Percentiles rank a stretch among this genome's conserved stretches.
Conservation (phyloP, 2,797 vertebrate species). For the Sebastes minor region DNA sequence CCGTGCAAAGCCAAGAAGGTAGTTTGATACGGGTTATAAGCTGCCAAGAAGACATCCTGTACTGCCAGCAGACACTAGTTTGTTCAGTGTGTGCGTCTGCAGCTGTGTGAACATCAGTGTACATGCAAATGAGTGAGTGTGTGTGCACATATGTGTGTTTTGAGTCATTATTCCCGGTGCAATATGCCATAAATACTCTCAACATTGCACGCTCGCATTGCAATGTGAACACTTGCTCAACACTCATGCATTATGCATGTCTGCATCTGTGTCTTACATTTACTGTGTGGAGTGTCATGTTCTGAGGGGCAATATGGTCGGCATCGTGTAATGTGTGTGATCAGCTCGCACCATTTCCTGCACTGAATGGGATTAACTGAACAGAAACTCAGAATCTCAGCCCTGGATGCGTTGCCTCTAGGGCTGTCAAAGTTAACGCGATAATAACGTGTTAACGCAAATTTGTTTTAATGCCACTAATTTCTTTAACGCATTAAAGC, state of each 20-base stretch:
- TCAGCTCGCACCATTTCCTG: constrained; percentile 35
- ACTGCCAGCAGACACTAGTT: not conserved
- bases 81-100: constrained; percentile 3
- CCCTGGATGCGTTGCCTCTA: not conserved
- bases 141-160: constrained; percentile 33
- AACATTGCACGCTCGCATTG: constrained; percentile 55
- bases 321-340: constrained; percentile 40
- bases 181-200: constrained; percentile 72
- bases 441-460: no score
- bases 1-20: constrained; percentile 15
- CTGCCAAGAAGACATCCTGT: constrained; percentile 36
- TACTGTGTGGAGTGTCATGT: constrained; percentile 48
- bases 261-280: constrained; percentile 68
- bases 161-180: constrained; percentile 48
- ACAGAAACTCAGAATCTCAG: not conserved
- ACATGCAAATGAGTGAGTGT: constrained; percentile 17
- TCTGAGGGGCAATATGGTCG: constrained; percentile 46
- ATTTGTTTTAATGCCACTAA: no score
- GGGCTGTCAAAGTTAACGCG: no score
- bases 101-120: not conserved
- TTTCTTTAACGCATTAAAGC: no score
- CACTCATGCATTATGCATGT: constrained; percentile 77
- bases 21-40: constrained; percentile 23
- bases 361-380: not conserved
- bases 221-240: constrained; percentile 68